These are phyloP conservation scores for Diplodus puntazzo DNA, from an alignment of 2,797 vertebrate species.

Conservation along the genomic window DNA sequence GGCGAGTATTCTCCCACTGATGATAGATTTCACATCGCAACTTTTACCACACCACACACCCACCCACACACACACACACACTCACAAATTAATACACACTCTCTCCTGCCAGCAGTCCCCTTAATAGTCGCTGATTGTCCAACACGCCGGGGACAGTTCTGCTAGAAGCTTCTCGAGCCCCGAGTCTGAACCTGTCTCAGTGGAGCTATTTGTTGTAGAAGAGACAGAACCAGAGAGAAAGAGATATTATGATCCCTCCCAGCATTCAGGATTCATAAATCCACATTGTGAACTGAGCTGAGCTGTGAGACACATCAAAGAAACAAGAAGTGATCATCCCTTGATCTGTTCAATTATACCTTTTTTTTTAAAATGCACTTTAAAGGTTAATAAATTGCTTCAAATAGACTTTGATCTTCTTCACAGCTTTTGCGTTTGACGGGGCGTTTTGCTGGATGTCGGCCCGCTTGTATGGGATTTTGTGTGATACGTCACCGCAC, in stretches of 20 bases:
- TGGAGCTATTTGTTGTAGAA: constrained; percentile 53
- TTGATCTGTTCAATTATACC: constrained; percentile 61
- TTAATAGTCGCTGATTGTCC: constrained; percentile 53
- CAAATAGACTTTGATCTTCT: constrained; percentile 63
- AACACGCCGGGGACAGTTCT: constrained; percentile 40
- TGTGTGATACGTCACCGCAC: constrained; percentile 1
- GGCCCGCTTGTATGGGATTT: constrained; percentile 15
- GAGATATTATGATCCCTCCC: constrained; percentile 55
- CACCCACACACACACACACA: constrained; percentile 15
- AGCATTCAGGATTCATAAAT: constrained; percentile 64
- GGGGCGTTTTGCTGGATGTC: constrained; percentile 45
- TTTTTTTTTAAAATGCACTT: constrained; percentile 40
- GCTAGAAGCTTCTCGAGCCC: constrained; percentile 49
- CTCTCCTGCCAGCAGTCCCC: constrained; percentile 35
- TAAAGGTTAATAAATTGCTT: constrained; percentile 64
- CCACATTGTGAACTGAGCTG: constrained; percentile 51
- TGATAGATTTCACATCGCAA: constrained; percentile 65
- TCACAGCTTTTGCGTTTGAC: constrained; percentile 55
- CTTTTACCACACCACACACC: constrained; percentile 39
- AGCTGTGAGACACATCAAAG: constrained; percentile 66
- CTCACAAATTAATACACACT: constrained; percentile 35
- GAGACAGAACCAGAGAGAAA: constrained; percentile 43
- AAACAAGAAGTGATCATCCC: constrained; percentile 51
- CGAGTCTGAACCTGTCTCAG: constrained; percentile 71
- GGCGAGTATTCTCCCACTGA: constrained; percentile 65